Percentiles rank a stretch among this genome's conserved stretches.
These are phyloP conservation scores for Dryomyza anilis DNA, from an alignment of 2,888 invertebrate genomes.

Conservation along the genomic window DNA sequence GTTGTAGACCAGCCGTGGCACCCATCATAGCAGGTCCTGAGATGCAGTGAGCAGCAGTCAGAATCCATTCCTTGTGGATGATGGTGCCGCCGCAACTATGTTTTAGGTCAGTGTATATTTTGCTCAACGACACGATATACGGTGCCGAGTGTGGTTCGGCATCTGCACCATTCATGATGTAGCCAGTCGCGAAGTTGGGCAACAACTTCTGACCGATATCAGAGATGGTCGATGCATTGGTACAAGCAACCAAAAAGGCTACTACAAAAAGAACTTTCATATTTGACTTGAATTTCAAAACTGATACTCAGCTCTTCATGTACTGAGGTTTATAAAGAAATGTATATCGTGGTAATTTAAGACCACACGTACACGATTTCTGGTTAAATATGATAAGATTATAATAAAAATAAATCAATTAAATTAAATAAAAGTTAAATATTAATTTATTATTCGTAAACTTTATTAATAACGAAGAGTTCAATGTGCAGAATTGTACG, in stretches of 20 bases:
- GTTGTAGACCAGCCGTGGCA: slow-evolving; percentile 60
- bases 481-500: no score
- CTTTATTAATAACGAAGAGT: no score
- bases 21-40: slow-evolving; percentile 46
- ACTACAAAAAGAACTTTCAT: slow-evolving; percentile 50
- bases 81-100: slow-evolving; percentile 63
- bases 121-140: slow-evolving; percentile 60
- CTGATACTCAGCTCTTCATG: no score
- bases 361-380: no score
- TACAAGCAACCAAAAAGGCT: slow-evolving; percentile 42
- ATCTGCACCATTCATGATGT: slow-evolving; percentile 55
- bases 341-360: no score
- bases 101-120: slow-evolving; percentile 21
- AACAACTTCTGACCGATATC: slow-evolving; percentile 40
- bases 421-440: no score
- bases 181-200: slow-evolving; percentile 49
- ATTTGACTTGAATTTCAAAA: slow-evolving; percentile 12
- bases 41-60: slow-evolving; percentile 61
- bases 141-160: slow-evolving; percentile 60
- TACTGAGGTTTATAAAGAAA: no score
- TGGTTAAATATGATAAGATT: no score
- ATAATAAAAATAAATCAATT: no score
- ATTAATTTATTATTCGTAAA: no score
- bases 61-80: slow-evolving; percentile 54
- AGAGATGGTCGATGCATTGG: slow-evolving; percentile 42